These are phyloP conservation scores for Pterobdella sp. DNA, from an alignment of 2,888 invertebrate genomes.

Conservation along the genomic window DNA sequence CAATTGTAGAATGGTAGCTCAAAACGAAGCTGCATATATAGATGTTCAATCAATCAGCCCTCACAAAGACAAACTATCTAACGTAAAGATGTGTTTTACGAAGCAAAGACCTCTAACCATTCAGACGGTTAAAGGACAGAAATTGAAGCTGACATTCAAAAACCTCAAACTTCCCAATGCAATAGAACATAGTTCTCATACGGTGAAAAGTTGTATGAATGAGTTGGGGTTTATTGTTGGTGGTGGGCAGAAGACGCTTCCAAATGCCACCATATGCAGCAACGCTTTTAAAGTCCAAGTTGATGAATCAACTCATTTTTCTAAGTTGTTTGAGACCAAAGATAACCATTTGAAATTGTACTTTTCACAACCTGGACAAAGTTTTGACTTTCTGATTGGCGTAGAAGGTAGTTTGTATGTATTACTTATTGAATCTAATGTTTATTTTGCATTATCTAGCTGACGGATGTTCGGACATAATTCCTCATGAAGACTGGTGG, in stretches of 20 bases:
- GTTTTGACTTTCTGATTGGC: not conserved
- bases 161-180: not conserved
- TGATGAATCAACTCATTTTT: no score
- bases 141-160: constrained; percentile 4
- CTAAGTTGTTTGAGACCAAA: not conserved
- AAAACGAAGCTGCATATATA: not conserved
- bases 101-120: constrained; percentile 1
- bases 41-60: not conserved
- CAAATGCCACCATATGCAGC: constrained; percentile 2
- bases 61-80: not conserved
- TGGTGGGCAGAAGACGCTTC: not conserved
- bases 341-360: not conserved
- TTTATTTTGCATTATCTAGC: constrained; percentile 22
- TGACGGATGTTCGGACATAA: constrained; percentile 34
- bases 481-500: constrained; percentile 32
- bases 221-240: not conserved
- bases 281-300: constrained; percentile 1
- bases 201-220: not conserved
- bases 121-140: constrained; percentile 20
- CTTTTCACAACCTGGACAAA: not conserved
- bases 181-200: no score
- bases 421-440: not conserved
- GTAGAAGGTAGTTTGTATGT: not conserved
- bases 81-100: not conserved
- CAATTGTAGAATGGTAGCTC: not conserved